A percentile compares a stretch with the other conserved stretches of the same genome.
phyloP scores from a whole-genome alignment of 2,113 vertebrate genomes.

The Elaphurus davidianus region DNA sequence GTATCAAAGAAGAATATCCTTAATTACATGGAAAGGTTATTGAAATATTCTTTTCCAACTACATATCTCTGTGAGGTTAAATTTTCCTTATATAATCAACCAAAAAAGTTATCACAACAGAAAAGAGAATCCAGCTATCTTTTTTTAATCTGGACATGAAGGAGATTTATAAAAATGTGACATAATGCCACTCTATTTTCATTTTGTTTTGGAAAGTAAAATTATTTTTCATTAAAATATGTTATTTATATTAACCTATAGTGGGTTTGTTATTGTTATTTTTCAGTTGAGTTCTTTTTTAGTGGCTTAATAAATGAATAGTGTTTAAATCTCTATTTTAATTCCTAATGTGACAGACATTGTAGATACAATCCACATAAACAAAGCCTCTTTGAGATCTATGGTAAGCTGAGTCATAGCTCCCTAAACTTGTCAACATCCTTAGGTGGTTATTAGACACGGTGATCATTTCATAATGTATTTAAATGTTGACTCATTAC shows the following conservation, averaged over 20 bases:
- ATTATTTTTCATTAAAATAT: slow-evolving; percentile 13
- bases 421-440: neutral
- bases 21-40: neutral
- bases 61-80: neutral
- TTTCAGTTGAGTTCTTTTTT: neutral
- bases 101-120: neutral
- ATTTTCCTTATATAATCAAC: neutral
- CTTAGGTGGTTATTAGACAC: neutral
- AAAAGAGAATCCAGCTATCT: neutral
- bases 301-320: neutral
- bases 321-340: neutral
- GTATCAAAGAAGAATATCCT: neutral
- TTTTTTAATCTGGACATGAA: neutral
- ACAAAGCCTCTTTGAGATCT: neutral
- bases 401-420: neutral
- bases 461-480: neutral
- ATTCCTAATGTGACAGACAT: neutral
- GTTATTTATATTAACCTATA: neutral
- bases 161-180: neutral
- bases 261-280: neutral
- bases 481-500: neutral
- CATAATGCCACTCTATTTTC: neutral
- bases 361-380: neutral
- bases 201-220: neutral
- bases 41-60: neutral